A percentile compares a stretch with the other conserved stretches of the same genome.
These are phyloP conservation scores for Thunnus albacares DNA, from an alignment of 2,797 vertebrate species.

Conservation along the genomic window DNA sequence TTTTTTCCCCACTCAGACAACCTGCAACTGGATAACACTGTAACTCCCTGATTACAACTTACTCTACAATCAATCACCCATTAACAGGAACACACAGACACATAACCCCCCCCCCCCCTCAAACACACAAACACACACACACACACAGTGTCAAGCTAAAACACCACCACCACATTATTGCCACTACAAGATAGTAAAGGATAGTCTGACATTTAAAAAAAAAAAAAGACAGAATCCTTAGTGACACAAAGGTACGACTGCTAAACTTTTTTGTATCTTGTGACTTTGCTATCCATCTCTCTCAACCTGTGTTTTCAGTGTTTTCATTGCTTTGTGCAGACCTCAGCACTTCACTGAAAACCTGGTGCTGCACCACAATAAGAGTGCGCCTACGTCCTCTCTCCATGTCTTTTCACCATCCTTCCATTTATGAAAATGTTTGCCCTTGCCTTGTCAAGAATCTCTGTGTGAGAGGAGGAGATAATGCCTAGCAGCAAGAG, in stretches of 20 bases:
- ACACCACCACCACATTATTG: neutral
- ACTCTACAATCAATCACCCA: constrained; percentile 72
- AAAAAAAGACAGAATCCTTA: constrained; percentile 15
- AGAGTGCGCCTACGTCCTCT: constrained; percentile 40
- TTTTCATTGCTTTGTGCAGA: constrained; percentile 49
- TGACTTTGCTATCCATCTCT: constrained; percentile 28
- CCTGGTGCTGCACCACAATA: constrained; percentile 26
- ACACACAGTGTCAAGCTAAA: constrained; percentile 7
- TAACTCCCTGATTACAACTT: constrained; percentile 76
- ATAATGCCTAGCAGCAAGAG: constrained; percentile 61
- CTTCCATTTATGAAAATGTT: constrained; percentile 69
- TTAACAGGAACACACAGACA: constrained; percentile 57
- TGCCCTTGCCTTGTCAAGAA: constrained; percentile 69
- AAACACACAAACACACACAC: neutral
- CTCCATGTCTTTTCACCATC: constrained; percentile 47
- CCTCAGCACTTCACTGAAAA: constrained; percentile 58
- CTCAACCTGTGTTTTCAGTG: constrained; percentile 21
- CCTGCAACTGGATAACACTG: constrained; percentile 72
- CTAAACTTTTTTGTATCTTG: constrained; percentile 20
- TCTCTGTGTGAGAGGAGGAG: constrained; percentile 48
- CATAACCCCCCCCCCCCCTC: neutral
- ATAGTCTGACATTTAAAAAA: neutral
- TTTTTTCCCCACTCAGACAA: constrained; percentile 60
- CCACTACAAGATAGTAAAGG: neutral
- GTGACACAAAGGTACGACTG: neutral